These are phyloP conservation scores for Sinentomon sp. DNA, from an alignment of 2,888 invertebrate species.

Conservation along the genomic window DNA sequence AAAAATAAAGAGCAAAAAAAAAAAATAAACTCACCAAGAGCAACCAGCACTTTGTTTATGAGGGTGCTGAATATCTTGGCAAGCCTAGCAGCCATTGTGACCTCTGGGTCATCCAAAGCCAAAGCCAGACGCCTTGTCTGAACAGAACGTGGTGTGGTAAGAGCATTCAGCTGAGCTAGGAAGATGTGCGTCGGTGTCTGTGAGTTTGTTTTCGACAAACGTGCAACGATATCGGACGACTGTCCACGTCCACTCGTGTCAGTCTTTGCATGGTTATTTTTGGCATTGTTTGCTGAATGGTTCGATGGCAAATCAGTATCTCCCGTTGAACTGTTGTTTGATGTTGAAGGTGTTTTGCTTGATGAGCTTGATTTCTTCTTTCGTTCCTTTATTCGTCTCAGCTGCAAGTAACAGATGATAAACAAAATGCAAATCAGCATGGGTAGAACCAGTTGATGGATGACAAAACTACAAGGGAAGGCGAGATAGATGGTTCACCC, in stretches of 20 bases:
- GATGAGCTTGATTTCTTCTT: too few relatives aligned
- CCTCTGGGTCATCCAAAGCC: slow-evolving; percentile 52
- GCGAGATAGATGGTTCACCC: too few relatives aligned
- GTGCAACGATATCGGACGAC: slow-evolving; percentile 4
- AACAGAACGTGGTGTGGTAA: slow-evolving; percentile 35
- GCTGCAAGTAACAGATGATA: too few relatives aligned
- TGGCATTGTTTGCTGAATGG: too few relatives aligned
- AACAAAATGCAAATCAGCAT: too few relatives aligned
- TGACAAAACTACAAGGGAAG: too few relatives aligned
- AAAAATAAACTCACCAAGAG: slow-evolving; percentile 33
- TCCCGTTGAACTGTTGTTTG: too few relatives aligned
- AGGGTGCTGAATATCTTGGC: slow-evolving; percentile 49
- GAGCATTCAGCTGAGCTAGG: slow-evolving; percentile 28
- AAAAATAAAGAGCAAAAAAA: neutral
- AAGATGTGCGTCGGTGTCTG: slow-evolving; percentile 26
- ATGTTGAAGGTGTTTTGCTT: too few relatives aligned
- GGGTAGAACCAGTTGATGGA: too few relatives aligned
- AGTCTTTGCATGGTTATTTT: too few relatives aligned
- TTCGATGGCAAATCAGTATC: too few relatives aligned
- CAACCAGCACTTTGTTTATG: slow-evolving; percentile 31
- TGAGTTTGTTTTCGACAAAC: neutral
- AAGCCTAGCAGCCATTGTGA: slow-evolving; percentile 47
- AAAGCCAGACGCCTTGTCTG: slow-evolving; percentile 40
- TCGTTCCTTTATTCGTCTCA: too few relatives aligned
- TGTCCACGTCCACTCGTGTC: slow-evolving; percentile 4